Percentiles rank a stretch among this genome's conserved stretches.
phyloP scores from a whole-genome alignment of 2,888 invertebrate species.

The Zhuqinia jingwanae region DNA sequence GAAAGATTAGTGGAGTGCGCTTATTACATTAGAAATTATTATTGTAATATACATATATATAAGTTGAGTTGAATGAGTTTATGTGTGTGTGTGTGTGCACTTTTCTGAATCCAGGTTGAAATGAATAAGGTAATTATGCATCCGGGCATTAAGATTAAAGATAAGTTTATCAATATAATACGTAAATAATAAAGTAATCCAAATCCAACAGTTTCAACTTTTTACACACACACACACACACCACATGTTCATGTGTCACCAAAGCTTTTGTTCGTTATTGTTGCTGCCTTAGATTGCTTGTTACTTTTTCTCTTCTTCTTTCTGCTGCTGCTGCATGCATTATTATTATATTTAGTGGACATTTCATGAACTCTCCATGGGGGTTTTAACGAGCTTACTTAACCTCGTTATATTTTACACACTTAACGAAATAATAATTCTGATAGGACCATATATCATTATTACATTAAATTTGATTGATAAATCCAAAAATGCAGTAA shows the following conservation, averaged over 20 bases:
- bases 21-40: slow-evolving; percentile 38
- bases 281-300: neutral
- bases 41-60: neutral
- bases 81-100: slow-evolving; percentile 5
- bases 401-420: slow-evolving; percentile 29
- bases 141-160: slow-evolving; percentile 70
- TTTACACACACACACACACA: neutral
- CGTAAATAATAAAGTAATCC: neutral
- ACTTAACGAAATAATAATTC: slow-evolving; percentile 22
- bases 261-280: slow-evolving; percentile 21
- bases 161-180: slow-evolving; percentile 63
- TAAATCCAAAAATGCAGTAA: slow-evolving; percentile 52
- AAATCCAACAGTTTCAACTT: neutral
- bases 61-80: neutral
- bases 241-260: slow-evolving; percentile 30
- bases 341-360: neutral
- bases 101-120: slow-evolving; percentile 38
- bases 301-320: neutral
- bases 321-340: neutral
- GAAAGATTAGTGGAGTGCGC: slow-evolving; percentile 61
- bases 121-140: slow-evolving; percentile 72
- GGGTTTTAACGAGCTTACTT: slow-evolving; percentile 57
- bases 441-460: slow-evolving; percentile 42
- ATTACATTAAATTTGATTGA: slow-evolving; percentile 40
- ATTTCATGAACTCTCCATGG: slow-evolving; percentile 31